These are phyloP conservation scores for Micromys minutus DNA, from an alignment of 2,113 vertebrate genomes.

Conservation along the genomic window DNA sequence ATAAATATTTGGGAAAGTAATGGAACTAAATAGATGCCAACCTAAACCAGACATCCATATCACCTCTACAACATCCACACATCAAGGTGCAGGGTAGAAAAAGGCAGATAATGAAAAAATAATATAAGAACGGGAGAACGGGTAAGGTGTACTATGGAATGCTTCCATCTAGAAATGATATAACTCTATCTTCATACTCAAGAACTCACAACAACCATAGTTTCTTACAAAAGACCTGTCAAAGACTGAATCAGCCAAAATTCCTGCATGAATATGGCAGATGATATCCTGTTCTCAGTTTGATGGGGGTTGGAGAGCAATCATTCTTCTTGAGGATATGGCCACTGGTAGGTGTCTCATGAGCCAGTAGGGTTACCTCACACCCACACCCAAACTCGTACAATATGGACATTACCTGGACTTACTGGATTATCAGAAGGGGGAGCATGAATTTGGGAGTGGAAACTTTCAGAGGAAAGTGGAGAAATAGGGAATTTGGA, in stretches of 20 bases:
- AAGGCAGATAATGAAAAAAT: neutral
- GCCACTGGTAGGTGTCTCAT: neutral
- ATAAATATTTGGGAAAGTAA: neutral
- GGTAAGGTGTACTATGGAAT: too few relatives aligned
- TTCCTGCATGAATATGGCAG: neutral
- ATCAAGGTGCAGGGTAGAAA: neutral
- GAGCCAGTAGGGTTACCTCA: neutral
- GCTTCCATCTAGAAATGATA: neutral
- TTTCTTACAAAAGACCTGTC: neutral
- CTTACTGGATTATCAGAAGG: neutral
- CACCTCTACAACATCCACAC: neutral
- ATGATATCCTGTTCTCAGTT: neutral
- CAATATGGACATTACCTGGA: neutral
- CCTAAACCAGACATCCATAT: neutral
- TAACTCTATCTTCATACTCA: neutral
- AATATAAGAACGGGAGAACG: too few relatives aligned
- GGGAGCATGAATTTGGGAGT: neutral
- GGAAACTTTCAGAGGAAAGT: neutral
- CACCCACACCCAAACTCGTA: neutral
- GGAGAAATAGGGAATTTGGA: neutral
- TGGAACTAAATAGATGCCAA: neutral
- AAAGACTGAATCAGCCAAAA: neutral
- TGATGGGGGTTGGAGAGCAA: neutral
- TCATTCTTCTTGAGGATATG: neutral
- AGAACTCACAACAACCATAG: neutral